Evolutionary conservation across 2,113 vertebrate genomes (phyloP).

Genomic region (Neogobius melanostomus): DNA sequence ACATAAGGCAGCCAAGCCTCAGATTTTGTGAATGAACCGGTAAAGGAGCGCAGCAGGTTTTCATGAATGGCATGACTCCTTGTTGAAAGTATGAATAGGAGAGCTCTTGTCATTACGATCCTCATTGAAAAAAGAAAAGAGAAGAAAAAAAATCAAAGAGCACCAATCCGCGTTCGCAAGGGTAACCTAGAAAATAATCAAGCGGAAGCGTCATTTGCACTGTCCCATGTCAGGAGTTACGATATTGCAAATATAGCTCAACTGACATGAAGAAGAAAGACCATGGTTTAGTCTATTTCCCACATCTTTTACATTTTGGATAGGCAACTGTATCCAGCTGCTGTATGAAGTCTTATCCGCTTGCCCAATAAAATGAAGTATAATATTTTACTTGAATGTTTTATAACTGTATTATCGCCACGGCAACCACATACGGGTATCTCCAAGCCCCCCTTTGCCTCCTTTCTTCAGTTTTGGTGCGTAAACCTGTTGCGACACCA

Average conservation of each 20-base stretch:
- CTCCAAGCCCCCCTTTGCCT: background rate
- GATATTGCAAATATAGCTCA: background rate
- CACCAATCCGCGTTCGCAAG: slow-evolving; percentile 3
- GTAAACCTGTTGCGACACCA: slow-evolving; percentile 74
- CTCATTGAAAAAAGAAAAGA: slow-evolving; percentile 35
- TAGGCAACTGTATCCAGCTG: too few species aligned
- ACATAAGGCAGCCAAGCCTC: background rate
- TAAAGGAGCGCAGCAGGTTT: slow-evolving; percentile 39
- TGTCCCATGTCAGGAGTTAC: slow-evolving; percentile 8
- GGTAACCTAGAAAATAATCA: slow-evolving; percentile 16
- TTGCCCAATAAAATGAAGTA: too few species aligned
- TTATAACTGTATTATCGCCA: background rate
- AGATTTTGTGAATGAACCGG: slow-evolving; percentile 49
- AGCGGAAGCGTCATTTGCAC: slow-evolving; percentile 23
- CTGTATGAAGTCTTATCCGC: too few species aligned
- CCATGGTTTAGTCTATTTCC: background rate
- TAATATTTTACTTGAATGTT: background rate
- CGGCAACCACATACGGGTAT: background rate
- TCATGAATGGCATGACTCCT: slow-evolving; percentile 60
- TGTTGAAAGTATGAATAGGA: slow-evolving; percentile 55
- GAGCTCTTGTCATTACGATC: slow-evolving; percentile 46
- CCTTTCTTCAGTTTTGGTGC: slow-evolving; percentile 21
- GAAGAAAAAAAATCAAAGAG: slow-evolving; percentile 23
- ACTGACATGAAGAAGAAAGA: background rate
- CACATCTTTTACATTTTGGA: too few species aligned